Conservation (phyloP, 2,797 vertebrate genomes). For the Sarcoramphus papa region DNA sequence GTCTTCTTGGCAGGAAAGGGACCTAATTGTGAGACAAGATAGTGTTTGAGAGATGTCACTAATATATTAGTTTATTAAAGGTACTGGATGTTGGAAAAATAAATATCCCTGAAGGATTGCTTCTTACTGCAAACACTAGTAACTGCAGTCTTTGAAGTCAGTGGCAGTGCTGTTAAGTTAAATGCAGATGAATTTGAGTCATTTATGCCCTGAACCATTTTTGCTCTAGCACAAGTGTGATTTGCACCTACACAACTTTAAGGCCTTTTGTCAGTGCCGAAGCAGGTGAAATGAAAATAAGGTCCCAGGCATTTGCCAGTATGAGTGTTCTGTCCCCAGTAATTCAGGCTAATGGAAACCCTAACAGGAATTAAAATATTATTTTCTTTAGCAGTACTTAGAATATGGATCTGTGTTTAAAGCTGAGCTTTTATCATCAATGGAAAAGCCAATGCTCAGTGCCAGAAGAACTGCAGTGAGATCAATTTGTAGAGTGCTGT, state of each 20-base stretch:
- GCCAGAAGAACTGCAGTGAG: slow-evolving; percentile 57
- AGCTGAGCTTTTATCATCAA: slow-evolving; percentile 36
- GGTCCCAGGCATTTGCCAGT: not conserved
- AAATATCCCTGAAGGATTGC: slow-evolving; percentile 44
- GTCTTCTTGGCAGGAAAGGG: slow-evolving; percentile 56
- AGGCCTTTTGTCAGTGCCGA: slow-evolving; percentile 12
- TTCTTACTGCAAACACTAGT: slow-evolving; percentile 6
- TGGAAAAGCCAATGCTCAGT: slow-evolving; percentile 32
- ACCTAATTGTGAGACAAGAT: slow-evolving; percentile 62
- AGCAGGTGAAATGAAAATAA: slow-evolving; percentile 24
- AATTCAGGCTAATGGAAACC: slow-evolving; percentile 51
- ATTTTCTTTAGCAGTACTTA: slow-evolving; percentile 46
- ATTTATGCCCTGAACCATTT: slow-evolving; percentile 12
- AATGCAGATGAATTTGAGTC: slow-evolving; percentile 19
- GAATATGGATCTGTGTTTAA: slow-evolving; percentile 30
- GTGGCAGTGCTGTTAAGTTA: not conserved
- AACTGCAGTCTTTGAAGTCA: slow-evolving; percentile 38
- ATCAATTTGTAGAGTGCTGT: slow-evolving; percentile 62
- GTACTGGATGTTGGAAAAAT: slow-evolving; percentile 19
- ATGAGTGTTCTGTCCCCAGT: slow-evolving; percentile 6
- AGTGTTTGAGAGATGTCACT: slow-evolving; percentile 57
- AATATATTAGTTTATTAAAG: slow-evolving; percentile 52
- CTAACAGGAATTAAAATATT: slow-evolving; percentile 55
- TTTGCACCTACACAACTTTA: slow-evolving; percentile 3
- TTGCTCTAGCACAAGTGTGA: slow-evolving; percentile 12